phyloP scores from a whole-genome alignment of 2,888 invertebrate genomes.

The Melangyna quadrimaculata region DNA sequence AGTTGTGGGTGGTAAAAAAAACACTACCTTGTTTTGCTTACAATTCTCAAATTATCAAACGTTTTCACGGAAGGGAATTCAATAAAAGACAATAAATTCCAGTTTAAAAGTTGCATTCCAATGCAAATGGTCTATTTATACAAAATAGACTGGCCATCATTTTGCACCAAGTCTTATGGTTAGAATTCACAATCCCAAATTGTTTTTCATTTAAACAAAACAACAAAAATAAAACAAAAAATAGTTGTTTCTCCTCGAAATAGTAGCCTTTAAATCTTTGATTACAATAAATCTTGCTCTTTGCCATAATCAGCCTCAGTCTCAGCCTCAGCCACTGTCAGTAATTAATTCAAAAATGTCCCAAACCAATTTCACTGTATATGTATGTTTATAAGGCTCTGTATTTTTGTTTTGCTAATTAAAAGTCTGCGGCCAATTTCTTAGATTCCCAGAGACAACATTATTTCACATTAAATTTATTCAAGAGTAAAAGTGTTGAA shows the following conservation, averaged over 20 bases:
- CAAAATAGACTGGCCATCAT: not conserved
- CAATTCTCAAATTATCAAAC: not conserved
- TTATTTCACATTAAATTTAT: slow-evolving; percentile 20
- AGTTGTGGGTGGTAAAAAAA: no score
- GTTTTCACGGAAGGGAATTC: not conserved
- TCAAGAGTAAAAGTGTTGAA: slow-evolving; percentile 59
- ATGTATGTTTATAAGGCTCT: not conserved
- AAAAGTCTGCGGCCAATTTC: slow-evolving; percentile 26
- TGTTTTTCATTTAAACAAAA: not conserved
- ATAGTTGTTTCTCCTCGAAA: not conserved
- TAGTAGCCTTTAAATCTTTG: not conserved
- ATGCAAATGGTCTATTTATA: not conserved
- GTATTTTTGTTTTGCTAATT: slow-evolving; percentile 21
- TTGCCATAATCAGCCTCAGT: not conserved
- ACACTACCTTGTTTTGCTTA: no score
- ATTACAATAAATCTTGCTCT: not conserved
- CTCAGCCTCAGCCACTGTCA: not conserved
- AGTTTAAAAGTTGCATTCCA: not conserved
- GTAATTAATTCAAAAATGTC: slow-evolving; percentile 12
- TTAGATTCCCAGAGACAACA: slow-evolving; percentile 7
- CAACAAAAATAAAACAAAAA: not conserved
- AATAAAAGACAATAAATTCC: not conserved
- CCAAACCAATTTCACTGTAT: slow-evolving; percentile 3
- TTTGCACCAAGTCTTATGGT: not conserved
- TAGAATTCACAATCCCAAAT: not conserved